These are phyloP conservation scores for Osedax frankpressi DNA, from an alignment of 2,888 invertebrate genomes.

Conservation along the genomic window DNA sequence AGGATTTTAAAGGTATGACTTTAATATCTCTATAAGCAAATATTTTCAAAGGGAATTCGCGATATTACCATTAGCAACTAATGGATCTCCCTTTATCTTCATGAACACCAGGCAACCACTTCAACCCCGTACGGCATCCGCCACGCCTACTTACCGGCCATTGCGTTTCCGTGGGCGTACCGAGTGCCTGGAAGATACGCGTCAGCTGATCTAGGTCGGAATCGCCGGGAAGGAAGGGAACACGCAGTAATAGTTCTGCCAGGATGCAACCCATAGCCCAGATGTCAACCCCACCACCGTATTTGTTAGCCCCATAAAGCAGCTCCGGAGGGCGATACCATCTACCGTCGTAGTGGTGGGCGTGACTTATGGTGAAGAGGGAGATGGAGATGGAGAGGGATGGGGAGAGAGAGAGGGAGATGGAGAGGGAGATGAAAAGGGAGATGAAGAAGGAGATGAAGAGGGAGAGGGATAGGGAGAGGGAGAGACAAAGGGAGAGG, in stretches of 20 bases:
- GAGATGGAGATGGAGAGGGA: no score
- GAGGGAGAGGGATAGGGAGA: neutral
- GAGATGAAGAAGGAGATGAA: no score
- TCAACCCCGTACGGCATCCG: no score
- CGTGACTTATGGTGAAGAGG: neutral
- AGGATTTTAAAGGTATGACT: no score
- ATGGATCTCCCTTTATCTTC: no score
- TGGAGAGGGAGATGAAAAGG: no score
- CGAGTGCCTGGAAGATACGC: slow-evolving; percentile 83
- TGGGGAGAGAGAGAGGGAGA: no score
- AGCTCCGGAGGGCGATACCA: slow-evolving; percentile 73
- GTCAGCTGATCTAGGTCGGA: slow-evolving; percentile 90
- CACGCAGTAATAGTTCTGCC: slow-evolving; percentile 66
- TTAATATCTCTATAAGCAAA: no score
- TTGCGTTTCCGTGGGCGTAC: slow-evolving; percentile 76
- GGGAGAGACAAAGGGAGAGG: neutral
- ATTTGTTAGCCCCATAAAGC: slow-evolving; percentile 82
- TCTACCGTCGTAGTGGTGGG: slow-evolving; percentile 27
- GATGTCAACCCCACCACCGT: slow-evolving; percentile 92
- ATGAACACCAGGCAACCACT: no score
- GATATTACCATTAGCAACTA: no score
- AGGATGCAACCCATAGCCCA: slow-evolving; percentile 98
- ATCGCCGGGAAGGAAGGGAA: slow-evolving; percentile 88
- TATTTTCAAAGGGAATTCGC: no score
- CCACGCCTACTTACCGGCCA: slow-evolving; percentile 68